Evolutionary conservation across 2,113 vertebrate genomes (phyloP).

Genomic region (Sciurus niger): DNA sequence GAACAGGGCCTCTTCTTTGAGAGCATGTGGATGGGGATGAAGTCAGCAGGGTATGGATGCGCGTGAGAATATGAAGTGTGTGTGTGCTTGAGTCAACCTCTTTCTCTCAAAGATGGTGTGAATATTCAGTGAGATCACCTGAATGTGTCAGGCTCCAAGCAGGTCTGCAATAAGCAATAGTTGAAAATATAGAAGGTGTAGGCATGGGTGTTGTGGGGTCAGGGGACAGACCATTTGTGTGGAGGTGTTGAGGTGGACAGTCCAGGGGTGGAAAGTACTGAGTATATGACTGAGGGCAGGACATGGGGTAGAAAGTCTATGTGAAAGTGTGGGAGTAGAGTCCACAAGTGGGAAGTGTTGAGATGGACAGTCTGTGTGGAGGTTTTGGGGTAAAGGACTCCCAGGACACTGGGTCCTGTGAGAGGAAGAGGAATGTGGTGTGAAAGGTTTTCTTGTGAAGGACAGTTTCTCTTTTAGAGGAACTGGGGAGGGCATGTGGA

Average conservation of each 20-base stretch:
- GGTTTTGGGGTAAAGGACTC: not conserved
- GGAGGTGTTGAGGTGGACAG: not conserved
- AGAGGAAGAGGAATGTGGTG: not conserved
- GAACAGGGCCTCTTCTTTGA: constrained; percentile 14
- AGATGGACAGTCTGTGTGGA: not conserved
- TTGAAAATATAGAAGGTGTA: constrained; percentile 77
- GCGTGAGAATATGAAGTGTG: not conserved
- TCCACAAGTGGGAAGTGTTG: not conserved
- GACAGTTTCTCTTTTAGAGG: too few relatives aligned
- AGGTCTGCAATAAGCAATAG: constrained; percentile 56
- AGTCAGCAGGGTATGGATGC: not conserved
- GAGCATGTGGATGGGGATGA: not conserved
- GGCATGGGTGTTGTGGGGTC: not conserved
- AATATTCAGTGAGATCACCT: constrained; percentile 79
- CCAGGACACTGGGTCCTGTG: not conserved
- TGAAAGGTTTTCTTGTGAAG: not conserved
- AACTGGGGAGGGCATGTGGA: not conserved
- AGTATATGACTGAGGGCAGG: not conserved
- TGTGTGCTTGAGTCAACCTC: constrained; percentile 11
- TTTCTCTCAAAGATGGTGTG: constrained; percentile 70
- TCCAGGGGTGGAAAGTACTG: not conserved
- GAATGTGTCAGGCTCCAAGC: constrained; percentile 65
- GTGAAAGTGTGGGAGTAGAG: not conserved
- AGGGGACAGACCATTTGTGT: not conserved
- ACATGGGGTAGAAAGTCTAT: not conserved